Percentiles rank a stretch among this genome's conserved stretches.
Conservation (phyloP, 2,888 invertebrate genomes). For the Phragmatobia fuliginosa region DNA sequence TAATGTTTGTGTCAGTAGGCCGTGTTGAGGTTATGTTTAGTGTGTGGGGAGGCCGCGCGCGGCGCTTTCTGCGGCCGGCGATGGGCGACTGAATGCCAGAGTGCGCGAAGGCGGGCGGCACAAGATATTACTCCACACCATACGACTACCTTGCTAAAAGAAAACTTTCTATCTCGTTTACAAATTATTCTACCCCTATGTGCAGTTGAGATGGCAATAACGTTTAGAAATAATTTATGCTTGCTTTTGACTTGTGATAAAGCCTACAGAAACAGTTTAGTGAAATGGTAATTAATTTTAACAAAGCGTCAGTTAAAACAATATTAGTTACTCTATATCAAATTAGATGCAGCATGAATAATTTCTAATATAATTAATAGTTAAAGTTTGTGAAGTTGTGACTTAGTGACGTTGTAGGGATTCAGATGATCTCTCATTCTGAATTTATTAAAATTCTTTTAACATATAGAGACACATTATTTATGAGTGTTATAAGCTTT, state of each 20-base stretch:
- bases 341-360: neutral
- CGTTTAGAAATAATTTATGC: slow-evolving; percentile 21
- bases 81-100: slow-evolving; percentile 75
- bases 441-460: no score
- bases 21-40: slow-evolving; percentile 76
- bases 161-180: slow-evolving; percentile 48
- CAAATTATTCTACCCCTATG: slow-evolving; percentile 34
- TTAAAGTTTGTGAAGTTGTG: no score
- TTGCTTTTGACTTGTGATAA: neutral
- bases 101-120: slow-evolving; percentile 69
- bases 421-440: no score
- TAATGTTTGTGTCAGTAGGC: slow-evolving; percentile 59
- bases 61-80: slow-evolving; percentile 75
- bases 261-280: neutral
- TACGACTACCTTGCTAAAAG: slow-evolving; percentile 41
- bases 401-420: no score
- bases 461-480: no score
- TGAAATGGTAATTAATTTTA: neutral
- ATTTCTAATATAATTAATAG: no score
- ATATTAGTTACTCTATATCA: neutral
- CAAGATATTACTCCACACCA: slow-evolving; percentile 17
- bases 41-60: slow-evolving; percentile 67
- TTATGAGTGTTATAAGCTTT: no score
- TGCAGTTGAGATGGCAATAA: slow-evolving; percentile 36
- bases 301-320: neutral